Evolutionary conservation across 2,113 vertebrate genomes (phyloP).

Genomic region (Cololabis saira): DNA sequence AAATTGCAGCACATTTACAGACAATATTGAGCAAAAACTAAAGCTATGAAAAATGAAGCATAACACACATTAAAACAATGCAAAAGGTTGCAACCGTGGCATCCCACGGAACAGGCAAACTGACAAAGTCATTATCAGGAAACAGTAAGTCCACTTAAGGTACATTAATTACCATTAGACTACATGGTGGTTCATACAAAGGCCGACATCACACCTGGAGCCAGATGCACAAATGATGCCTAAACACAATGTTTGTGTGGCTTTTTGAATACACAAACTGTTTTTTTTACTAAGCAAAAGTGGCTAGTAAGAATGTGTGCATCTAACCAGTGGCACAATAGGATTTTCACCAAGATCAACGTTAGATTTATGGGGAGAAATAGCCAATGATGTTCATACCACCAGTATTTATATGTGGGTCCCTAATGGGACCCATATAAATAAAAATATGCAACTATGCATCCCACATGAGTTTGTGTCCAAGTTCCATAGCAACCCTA

Average conservation of each 20-base stretch:
- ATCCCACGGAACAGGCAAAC: conserved; percentile 1
- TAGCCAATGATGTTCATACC: no score
- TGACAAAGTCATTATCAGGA: not conserved
- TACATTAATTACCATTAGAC: conserved; percentile 13
- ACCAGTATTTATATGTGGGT: no score
- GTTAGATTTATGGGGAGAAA: no score
- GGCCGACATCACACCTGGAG: not conserved
- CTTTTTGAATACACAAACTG: no score
- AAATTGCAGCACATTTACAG: not conserved
- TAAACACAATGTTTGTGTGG: no score
- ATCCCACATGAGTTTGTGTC: no score
- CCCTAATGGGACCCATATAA: no score
- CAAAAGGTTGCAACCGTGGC: not conserved
- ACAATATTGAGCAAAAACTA: conserved; percentile 12
- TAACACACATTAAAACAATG: not conserved
- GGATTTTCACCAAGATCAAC: no score
- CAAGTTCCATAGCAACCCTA: no score
- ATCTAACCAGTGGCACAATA: no score
- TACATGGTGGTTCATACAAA: not conserved
- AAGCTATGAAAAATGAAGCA: not conserved
- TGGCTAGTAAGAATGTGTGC: not conserved
- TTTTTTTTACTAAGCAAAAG: not conserved
- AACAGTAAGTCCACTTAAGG: not conserved
- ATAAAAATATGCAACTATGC: no score
- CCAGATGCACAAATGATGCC: no score